A percentile compares a stretch with the other conserved stretches of the same genome.
Evolutionary conservation across 2,113 vertebrate species (phyloP).

Genomic region (Amblyornis subalaris): DNA sequence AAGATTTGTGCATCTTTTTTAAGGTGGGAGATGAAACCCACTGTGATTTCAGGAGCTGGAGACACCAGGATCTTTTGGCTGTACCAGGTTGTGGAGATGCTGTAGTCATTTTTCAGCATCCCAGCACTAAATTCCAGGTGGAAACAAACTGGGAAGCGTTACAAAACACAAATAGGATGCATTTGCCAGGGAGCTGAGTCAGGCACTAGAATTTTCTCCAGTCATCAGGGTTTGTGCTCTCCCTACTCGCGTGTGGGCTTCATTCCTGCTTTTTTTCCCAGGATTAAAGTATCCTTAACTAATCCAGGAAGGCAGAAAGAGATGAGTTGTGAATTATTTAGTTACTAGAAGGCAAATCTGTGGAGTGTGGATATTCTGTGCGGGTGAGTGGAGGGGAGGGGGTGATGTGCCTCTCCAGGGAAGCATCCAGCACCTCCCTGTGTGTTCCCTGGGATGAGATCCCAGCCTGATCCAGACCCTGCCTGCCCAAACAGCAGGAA

Average conservation of each 20-base stretch:
- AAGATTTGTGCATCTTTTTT: not conserved
- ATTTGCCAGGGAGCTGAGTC: not conserved
- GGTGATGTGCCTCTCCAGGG: rapidly evolving
- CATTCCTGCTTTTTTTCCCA: not conserved
- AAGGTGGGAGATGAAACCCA: not conserved
- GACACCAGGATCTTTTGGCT: not conserved
- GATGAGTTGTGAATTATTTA: not conserved
- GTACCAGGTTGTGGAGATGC: rapidly evolving
- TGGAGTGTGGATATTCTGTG: rapidly evolving
- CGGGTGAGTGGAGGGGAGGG: rapidly evolving
- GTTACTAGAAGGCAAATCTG: not conserved
- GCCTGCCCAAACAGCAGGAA: not conserved
- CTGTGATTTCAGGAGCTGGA: not conserved
- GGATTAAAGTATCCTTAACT: not conserved
- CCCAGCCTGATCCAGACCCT: rapidly evolving
- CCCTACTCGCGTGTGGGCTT: rapidly evolving
- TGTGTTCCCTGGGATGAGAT: rapidly evolving
- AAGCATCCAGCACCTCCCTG: not conserved
- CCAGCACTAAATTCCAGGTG: not conserved
- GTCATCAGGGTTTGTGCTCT: not conserved
- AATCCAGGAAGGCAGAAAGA: not conserved
- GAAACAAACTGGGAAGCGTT: not conserved
- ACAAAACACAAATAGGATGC: not conserved
- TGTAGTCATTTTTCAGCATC: not conserved
- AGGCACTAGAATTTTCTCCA: conserved; percentile 23